Conservation (phyloP, 2,888 invertebrate genomes). For the Eristalis intricaria region DNA sequence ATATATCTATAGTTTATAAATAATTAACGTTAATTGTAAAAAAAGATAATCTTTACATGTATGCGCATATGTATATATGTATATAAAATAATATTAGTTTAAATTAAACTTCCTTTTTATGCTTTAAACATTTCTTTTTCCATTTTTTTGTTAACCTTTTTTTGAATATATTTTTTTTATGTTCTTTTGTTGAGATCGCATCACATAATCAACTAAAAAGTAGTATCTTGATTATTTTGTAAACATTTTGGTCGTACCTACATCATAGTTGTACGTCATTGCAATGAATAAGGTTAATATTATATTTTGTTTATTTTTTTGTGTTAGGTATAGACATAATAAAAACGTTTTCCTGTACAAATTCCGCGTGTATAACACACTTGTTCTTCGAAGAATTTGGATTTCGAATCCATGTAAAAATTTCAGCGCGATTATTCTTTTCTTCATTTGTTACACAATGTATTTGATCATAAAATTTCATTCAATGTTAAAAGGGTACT, state of each 20-base stretch:
- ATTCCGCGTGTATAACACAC: conserved; percentile 67
- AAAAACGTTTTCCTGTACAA: conserved; percentile 68
- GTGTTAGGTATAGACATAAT: conserved; percentile 43
- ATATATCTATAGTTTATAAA: conserved; percentile 62
- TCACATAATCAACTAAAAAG: conserved; percentile 58
- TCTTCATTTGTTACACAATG: conserved; percentile 18
- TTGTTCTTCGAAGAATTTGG: conserved; percentile 45
- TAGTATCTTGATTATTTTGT: conserved; percentile 46
- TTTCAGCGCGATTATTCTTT: conserved; percentile 44
- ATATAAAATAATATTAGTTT: conserved; percentile 47
- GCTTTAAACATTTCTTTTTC: conserved; percentile 24
- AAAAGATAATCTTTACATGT: conserved; percentile 48
- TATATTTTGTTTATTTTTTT: conserved; percentile 10
- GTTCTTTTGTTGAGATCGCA: conserved; percentile 57
- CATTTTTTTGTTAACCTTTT: neutral
- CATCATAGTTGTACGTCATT: conserved; percentile 67
- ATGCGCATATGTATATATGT: conserved; percentile 27
- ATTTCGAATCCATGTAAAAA: conserved; percentile 70
- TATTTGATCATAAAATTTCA: neutral
- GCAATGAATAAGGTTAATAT: conserved; percentile 50
- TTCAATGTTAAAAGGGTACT: neutral
- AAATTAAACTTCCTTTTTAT: conserved; percentile 39
- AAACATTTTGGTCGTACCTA: conserved; percentile 60
- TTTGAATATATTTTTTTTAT: conserved; percentile 37
- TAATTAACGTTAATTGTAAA: conserved; percentile 64